Evolutionary conservation across 2,888 invertebrate genomes (phyloP).

Genomic region (Nymphalis polychloros): DNA sequence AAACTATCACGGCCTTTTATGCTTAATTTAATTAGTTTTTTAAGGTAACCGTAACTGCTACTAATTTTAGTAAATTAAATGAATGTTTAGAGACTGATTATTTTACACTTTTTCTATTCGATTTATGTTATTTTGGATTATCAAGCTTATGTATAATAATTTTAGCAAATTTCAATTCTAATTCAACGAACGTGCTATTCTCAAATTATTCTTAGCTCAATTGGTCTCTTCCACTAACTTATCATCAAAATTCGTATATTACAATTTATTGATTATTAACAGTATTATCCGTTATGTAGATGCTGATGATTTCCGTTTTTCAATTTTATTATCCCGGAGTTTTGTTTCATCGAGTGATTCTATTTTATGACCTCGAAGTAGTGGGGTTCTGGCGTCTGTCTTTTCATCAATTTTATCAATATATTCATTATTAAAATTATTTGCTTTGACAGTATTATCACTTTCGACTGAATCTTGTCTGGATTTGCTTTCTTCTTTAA

Average conservation of each 20-base stretch:
- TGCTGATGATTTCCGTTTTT: constrained; percentile 76
- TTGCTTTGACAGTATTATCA: constrained; percentile 64
- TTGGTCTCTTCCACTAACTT: constrained; percentile 54
- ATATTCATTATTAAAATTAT: constrained; percentile 70
- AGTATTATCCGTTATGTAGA: constrained; percentile 62
- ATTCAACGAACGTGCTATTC: constrained; percentile 2
- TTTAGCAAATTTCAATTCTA: background rate
- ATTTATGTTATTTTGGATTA: background rate
- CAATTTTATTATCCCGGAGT: constrained; percentile 69
- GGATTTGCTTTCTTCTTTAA: constrained; percentile 53
- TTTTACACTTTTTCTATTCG: background rate
- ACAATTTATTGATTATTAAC: constrained; percentile 13
- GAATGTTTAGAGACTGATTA: background rate
- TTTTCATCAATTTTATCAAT: constrained; percentile 65
- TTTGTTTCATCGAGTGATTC: constrained; percentile 77
- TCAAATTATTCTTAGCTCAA: constrained; percentile 31
- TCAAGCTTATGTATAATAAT: background rate
- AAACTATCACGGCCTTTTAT: constrained; percentile 72
- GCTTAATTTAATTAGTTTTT: constrained; percentile 24
- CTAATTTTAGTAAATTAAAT: background rate
- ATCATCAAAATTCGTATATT: constrained; percentile 36
- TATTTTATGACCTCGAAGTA: constrained; percentile 73
- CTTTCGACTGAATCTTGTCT: constrained; percentile 67
- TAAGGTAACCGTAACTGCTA: constrained; percentile 7
- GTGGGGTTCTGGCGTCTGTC: constrained; percentile 71